These are phyloP conservation scores for Tribolium freemani DNA, from an alignment of 2,888 invertebrate genomes.

Conservation along the genomic window DNA sequence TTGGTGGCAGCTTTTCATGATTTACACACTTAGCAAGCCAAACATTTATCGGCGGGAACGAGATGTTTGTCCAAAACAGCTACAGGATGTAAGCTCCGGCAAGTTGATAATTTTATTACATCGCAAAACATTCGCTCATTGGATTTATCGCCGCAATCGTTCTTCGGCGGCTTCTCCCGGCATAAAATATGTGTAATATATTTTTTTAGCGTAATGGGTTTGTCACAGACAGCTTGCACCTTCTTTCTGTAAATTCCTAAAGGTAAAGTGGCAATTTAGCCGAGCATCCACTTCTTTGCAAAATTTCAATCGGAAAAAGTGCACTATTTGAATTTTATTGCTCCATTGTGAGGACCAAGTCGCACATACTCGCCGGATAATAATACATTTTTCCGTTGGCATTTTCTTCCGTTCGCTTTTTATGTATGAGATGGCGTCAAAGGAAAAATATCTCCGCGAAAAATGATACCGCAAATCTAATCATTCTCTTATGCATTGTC, in stretches of 20 bases:
- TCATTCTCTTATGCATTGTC: conserved; percentile 19
- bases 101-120: conserved; percentile 31
- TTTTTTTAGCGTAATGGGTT: conserved; percentile 24
- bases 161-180: conserved; percentile 3
- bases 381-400: conserved; percentile 31
- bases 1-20: conserved; percentile 42
- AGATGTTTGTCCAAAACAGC: conserved; percentile 24
- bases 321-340: conserved; percentile 39
- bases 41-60: conserved; percentile 32
- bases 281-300: conserved; percentile 16
- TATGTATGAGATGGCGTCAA: conserved; percentile 32
- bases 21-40: conserved; percentile 42
- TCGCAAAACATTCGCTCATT: conserved; percentile 25
- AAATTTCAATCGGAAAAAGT: conserved; percentile 39
- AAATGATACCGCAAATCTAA: conserved; percentile 31
- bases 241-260: conserved; percentile 20
- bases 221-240: conserved; percentile 8
- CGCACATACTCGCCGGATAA: conserved; percentile 31
- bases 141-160: conserved; percentile 23
- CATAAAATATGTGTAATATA: conserved; percentile 8
- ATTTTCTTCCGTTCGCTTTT: conserved; percentile 34
- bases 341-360: conserved; percentile 34
- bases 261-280: conserved; percentile 31
- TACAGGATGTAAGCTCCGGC: conserved; percentile 20
- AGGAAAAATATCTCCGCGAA: conserved; percentile 26